A percentile compares a stretch with the other conserved stretches of the same genome.
Evolutionary conservation across 2,797 vertebrate genomes (phyloP).

Genomic region (Falco concolor): DNA sequence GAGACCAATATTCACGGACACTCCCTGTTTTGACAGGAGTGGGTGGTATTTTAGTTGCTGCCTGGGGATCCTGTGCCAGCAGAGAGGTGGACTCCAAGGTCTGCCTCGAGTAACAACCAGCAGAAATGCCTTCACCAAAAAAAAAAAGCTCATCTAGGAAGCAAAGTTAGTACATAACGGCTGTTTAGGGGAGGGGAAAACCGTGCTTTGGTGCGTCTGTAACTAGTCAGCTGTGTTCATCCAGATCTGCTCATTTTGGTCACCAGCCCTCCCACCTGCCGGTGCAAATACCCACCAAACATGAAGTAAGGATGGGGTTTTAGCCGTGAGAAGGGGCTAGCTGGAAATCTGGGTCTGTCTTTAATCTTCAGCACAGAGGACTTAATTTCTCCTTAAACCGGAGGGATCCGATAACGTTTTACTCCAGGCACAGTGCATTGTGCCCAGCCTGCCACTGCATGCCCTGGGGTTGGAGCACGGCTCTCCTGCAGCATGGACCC

Average conservation of each 20-base stretch:
- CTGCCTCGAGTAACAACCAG: background rate
- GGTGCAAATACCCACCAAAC: background rate
- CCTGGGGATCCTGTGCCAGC: background rate
- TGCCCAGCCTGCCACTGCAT: background rate
- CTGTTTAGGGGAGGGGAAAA: background rate
- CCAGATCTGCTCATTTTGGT: background rate
- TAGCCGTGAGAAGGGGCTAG: background rate
- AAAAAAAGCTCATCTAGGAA: background rate
- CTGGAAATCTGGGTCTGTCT: constrained; percentile 52
- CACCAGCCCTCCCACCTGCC: background rate
- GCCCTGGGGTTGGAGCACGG: background rate
- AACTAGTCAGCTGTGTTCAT: background rate
- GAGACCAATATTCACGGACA: rapidly evolving
- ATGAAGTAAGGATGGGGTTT: constrained; percentile 7
- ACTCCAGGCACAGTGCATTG: background rate
- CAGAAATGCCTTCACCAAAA: background rate
- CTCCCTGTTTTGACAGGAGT: background rate
- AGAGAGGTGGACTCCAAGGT: background rate
- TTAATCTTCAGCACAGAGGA: constrained; percentile 57
- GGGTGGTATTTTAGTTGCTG: background rate
- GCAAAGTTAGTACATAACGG: background rate
- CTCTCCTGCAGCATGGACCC: background rate
- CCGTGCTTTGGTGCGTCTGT: background rate
- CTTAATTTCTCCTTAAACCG: constrained; percentile 45
- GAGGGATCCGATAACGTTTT: constrained; percentile 25